phyloP scores from a whole-genome alignment of 37 sponge, comb jelly and placozoan genomes.

The Eunapius fragilis region DNA sequence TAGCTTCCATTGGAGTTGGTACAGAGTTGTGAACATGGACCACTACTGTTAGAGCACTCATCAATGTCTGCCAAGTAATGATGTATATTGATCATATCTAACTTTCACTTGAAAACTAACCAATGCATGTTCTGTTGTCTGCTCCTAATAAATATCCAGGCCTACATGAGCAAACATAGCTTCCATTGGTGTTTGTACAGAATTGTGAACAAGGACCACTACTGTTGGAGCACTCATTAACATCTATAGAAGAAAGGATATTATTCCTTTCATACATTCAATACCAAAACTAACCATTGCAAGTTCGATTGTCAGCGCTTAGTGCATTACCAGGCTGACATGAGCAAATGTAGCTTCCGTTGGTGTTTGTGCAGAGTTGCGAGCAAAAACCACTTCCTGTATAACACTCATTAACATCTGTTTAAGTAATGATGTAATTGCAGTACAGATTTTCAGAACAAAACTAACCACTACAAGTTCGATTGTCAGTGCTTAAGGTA shows the following conservation, averaged over 20 bases:
- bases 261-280: too few species aligned
- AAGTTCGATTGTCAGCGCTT: not conserved
- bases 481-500: not conserved
- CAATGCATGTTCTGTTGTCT: not conserved
- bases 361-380: not conserved
- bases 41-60: not conserved
- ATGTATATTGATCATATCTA: not conserved
- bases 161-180: constrained; percentile 29
- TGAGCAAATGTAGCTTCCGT: not conserved
- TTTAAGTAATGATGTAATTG: too few species aligned
- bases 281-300: not conserved
- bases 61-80: not conserved
- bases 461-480: not conserved
- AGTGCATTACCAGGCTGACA: not conserved
- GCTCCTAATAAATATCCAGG: not conserved
- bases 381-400: not conserved
- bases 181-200: not conserved
- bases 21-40: constrained; percentile 1
- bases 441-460: too few species aligned
- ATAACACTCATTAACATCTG: not conserved
- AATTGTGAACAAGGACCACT: not conserved
- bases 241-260: not conserved
- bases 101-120: not conserved
- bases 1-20: constrained; percentile 21
- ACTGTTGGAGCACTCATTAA: not conserved